Evolutionary conservation across 2,113 vertebrate species (phyloP).

Genomic region (Dipodomys ordii): DNA sequence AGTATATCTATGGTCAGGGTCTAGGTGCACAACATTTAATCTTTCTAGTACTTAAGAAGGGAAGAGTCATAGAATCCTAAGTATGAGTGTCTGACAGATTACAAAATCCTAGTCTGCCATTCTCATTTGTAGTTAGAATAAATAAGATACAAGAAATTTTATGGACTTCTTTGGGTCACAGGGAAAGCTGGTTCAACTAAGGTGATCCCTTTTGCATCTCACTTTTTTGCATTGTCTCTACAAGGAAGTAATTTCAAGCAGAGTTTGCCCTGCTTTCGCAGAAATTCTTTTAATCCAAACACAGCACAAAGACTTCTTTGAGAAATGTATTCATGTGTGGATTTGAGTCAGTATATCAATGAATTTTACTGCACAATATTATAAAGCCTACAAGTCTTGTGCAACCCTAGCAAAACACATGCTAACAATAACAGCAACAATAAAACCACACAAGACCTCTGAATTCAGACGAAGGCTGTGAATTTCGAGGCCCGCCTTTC

Average conservation of each 20-base stretch:
- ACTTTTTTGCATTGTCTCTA: neutral
- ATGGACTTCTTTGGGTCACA: neutral
- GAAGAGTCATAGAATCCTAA: slow-evolving; percentile 8
- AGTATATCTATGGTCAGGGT: neutral
- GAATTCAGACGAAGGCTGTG: neutral
- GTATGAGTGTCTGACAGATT: neutral
- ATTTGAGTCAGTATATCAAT: neutral
- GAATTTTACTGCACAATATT: neutral
- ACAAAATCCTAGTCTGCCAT: neutral
- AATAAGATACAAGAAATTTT: slow-evolving; percentile 1
- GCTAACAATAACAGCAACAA: neutral
- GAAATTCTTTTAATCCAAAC: slow-evolving; percentile 58
- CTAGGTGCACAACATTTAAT: neutral
- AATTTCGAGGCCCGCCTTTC: neutral
- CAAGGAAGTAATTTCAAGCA: slow-evolving; percentile 58
- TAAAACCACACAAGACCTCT: neutral
- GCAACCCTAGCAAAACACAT: neutral
- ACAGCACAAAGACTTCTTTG: slow-evolving; percentile 67
- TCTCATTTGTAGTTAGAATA: neutral
- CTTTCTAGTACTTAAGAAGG: neutral
- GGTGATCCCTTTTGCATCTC: slow-evolving; percentile 27
- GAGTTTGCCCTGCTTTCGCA: slow-evolving; percentile 49
- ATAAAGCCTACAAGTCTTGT: neutral
- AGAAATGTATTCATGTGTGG: slow-evolving; percentile 53
- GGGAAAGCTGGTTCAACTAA: neutral